Evolutionary conservation across 2,113 vertebrate genomes (phyloP), one percentile per base, ranked within the genome.

Genomic region (Sylvia atricapilla): DNA sequence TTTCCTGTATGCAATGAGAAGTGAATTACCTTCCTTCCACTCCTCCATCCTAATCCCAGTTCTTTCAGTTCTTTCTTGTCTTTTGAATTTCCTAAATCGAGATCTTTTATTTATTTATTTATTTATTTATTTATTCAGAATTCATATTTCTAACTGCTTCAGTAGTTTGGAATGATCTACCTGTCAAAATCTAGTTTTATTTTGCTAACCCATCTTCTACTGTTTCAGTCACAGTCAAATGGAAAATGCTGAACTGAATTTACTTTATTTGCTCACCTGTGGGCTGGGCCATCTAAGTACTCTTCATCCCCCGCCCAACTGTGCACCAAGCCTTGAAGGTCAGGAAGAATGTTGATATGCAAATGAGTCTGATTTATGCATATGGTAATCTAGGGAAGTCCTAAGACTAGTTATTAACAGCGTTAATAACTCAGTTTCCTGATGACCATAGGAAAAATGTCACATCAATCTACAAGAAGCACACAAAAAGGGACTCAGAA

Each of bases 231-330:
- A 6, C 13, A 58, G 5, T 30, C 24, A 56, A 31, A 74, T 13
- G 15, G 39, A 68, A n/a, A 87, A 64, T 16, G 18, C 10, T 55
- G 13, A 83, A 87, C 8, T 44, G 15, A 82, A 80, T 41, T 75
- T 16, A n/a, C 4, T 50, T 56, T 41, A 20, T 8, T 79, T 74
- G 30, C 7, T 50, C 1, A 0, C 4, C 11, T 56, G 6, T 41
- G 46, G 30, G 5, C 10, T 80, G 33, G 27, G 12, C 23, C 49
- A 17, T 21, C 24, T 43, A 30, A 46, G 22, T 9, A 55, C 5
- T 7, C 11, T 58, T 58, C 8, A n/a, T 37, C 2, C 16, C 30
- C 17, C 37, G 7, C 14, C 8, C 15, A 76, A 2, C 4, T 6
- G 5, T 12, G 6, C 20, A 43, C 47, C 15, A 37, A 66, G 22